A percentile compares a stretch with the other conserved stretches of the same genome.
phyloP scores from a whole-genome alignment of 2,113 vertebrate genomes.

The Dasypus novemcinctus region DNA sequence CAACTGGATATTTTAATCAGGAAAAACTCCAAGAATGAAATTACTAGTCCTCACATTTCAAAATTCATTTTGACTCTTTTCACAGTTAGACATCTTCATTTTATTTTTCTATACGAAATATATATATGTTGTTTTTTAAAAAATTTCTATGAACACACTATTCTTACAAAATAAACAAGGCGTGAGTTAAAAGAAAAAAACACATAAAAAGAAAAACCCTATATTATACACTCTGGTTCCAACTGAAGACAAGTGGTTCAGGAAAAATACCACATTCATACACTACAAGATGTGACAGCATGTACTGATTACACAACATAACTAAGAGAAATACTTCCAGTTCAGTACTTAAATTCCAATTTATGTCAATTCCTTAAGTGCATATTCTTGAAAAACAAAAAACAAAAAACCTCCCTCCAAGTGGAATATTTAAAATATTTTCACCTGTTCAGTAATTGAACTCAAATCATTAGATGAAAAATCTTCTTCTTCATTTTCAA shows the following conservation, averaged over 20 bases:
- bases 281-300: neutral
- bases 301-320: neutral
- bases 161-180: slow-evolving; percentile 46
- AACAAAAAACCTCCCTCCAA: neutral
- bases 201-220: neutral
- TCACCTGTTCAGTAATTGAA: slow-evolving; percentile 97
- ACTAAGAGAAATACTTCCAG: slow-evolving; percentile 14
- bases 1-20: neutral
- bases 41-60: neutral
- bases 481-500: slow-evolving; percentile 96
- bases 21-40: neutral
- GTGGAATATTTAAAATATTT: slow-evolving; percentile 62
- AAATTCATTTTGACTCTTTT: neutral
- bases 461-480: slow-evolving; percentile 98
- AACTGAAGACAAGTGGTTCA: neutral
- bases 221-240: neutral
- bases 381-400: neutral
- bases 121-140: neutral
- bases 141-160: neutral
- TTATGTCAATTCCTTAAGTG: neutral
- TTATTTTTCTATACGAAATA: neutral
- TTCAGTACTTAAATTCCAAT: slow-evolving; percentile 40
- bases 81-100: neutral
- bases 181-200: neutral
- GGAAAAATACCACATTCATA: neutral